Conservation (phyloP, 2,113 vertebrate genomes). For the Cynopterus brachyotis region DNA sequence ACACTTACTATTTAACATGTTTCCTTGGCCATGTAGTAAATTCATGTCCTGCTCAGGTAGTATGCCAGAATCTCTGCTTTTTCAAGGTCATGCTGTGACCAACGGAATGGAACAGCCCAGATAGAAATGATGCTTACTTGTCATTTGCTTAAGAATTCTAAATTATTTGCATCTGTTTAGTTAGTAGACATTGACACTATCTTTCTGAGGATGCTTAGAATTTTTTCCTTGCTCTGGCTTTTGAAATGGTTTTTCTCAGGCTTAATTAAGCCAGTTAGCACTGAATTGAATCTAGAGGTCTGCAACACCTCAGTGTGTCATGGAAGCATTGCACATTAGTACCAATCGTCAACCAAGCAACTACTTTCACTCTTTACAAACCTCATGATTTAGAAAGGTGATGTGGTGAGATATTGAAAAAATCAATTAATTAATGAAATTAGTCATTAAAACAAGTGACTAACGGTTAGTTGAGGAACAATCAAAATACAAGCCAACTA, state of each 20-base stretch:
- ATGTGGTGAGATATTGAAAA: not conserved
- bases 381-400: not conserved
- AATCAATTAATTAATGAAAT: not conserved
- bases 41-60: not conserved
- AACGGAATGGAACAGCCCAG: not conserved
- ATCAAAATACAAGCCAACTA: not conserved
- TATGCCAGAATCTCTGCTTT: not conserved
- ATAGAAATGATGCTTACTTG: not conserved
- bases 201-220: not conserved
- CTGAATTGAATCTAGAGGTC: not conserved
- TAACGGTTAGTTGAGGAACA: not conserved
- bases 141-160: not conserved
- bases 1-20: not conserved
- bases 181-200: not conserved
- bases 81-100: not conserved
- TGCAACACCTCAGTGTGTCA: not conserved
- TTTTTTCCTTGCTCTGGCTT: not conserved
- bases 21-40: not conserved
- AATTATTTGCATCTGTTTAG: not conserved
- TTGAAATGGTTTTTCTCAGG: not conserved
- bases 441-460: not conserved
- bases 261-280: not conserved
- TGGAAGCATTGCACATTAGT: fast-evolving
- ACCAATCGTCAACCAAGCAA: not conserved
- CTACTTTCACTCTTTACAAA: not conserved